Percentiles rank a stretch among this genome's conserved stretches.
These are phyloP conservation scores for Hestina assimilis DNA, from an alignment of 1,140 invertebrate species.

Conservation along the genomic window DNA sequence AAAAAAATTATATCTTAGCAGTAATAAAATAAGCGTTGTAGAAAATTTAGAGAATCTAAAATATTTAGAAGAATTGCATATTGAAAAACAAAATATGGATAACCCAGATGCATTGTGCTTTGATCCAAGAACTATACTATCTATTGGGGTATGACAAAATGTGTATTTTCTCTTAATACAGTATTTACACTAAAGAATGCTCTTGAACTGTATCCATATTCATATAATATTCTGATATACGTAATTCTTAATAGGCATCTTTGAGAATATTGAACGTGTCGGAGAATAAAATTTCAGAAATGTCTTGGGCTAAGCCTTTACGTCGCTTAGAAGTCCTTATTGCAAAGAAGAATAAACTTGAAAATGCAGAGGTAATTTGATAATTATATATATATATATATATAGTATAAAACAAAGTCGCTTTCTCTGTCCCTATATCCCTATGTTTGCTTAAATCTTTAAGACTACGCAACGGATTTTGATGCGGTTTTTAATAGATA, in stretches of 20 bases:
- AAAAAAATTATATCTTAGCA: slow-evolving; percentile 82
- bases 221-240: slow-evolving; percentile 4
- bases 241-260: slow-evolving; percentile 48
- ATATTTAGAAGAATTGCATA: slow-evolving; percentile 82
- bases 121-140: slow-evolving; percentile 80
- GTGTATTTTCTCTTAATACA: background rate
- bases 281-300: slow-evolving; percentile 63
- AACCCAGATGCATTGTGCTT: slow-evolving; percentile 81
- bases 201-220: too few relatives aligned
- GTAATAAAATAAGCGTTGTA: slow-evolving; percentile 83
- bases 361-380: slow-evolving; percentile 55
- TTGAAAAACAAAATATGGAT: slow-evolving; percentile 82
- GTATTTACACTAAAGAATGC: too few relatives aligned
- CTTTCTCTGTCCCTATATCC: too few relatives aligned
- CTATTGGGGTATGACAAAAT: slow-evolving; percentile 76
- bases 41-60: slow-evolving; percentile 82
- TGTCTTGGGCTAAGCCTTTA: slow-evolving; percentile 62
- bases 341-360: slow-evolving; percentile 58
- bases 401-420: too few relatives aligned
- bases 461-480: too few relatives aligned
- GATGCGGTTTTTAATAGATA: too few relatives aligned
- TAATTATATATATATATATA: background rate
- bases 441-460: too few relatives aligned
- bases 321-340: slow-evolving; percentile 59
- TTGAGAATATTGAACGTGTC: slow-evolving; percentile 64